Evolutionary conservation across 2,797 vertebrate species (phyloP), one percentile per base, ranked within the genome.

Genomic region (Enteromius fasciolatus): DNA sequence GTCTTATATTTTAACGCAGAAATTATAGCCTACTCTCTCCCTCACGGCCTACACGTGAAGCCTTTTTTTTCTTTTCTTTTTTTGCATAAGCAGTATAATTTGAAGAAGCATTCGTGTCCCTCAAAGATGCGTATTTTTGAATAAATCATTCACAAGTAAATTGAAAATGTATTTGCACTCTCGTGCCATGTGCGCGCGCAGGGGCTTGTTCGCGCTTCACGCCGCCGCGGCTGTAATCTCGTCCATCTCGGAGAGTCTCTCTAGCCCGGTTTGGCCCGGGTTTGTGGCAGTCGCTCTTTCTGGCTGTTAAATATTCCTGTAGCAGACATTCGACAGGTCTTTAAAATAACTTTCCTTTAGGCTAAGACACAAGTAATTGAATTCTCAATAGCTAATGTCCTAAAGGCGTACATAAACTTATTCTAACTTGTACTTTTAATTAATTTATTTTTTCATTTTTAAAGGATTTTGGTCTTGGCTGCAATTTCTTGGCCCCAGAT

Each of bases 401-500:
- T 8, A 3, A 6, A 36, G 69, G 46, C 46, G 4, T 33, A 15
- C 31, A 3, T 44, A 54, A n/a, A 44, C 10, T 28, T 81, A 20
- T 41, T 75, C 33, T 76, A 4, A 64, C n/a, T 81, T 11, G n/a
- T 50, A 28, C 10, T 74, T n/a, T 23, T 78, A 12, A 68, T 69
- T 50, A 28, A 44, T 67, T 10, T 18, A 2, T 64, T 31, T 74
- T 14, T 54, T 33, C 5, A 61, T 75, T 57, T 80, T 66, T 54
- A 39, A 18, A 44, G 18, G 63, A 23, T 46, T 76, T 75, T 57
- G 6, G 23, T 64, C 11, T 84, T 87, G 70, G 82, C 80, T 59
- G 63, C 2, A 25, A 28, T 44, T 64, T 72, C 76, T 80, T 83
- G 84, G 84, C 84, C 73, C 15, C 17, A 59, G 69, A 76, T 12